Evolutionary conservation across 2,797 vertebrate species (phyloP).

Genomic region (Premnoplex brunnescens): DNA sequence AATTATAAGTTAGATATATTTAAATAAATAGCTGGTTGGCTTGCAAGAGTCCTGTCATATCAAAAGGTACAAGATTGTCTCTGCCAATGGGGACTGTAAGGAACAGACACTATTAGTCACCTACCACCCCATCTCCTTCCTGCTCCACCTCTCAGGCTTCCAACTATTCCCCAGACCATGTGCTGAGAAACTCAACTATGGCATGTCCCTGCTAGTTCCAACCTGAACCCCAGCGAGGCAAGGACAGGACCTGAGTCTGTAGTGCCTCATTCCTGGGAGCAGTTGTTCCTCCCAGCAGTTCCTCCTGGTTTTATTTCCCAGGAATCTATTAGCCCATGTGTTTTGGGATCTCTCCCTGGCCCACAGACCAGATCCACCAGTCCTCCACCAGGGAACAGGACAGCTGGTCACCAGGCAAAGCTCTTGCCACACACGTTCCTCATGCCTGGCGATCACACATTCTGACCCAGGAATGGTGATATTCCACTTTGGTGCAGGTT

Average conservation of each 20-base stretch:
- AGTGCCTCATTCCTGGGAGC: not conserved
- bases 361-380: not conserved
- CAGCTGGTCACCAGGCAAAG: not conserved
- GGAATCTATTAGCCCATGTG: rapidly evolving
- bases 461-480: not conserved
- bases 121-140: not conserved
- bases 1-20: not conserved
- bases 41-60: not conserved
- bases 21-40: slow-evolving; percentile 39
- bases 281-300: not conserved
- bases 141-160: not conserved
- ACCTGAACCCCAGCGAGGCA: not conserved
- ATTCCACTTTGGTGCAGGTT: not conserved
- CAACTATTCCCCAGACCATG: not conserved
- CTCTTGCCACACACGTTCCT: not conserved
- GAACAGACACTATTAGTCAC: not conserved
- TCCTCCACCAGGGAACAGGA: not conserved
- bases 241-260: not conserved
- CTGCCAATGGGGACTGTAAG: not conserved
- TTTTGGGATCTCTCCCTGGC: not conserved
- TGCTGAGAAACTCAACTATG: not conserved
- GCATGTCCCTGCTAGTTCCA: not conserved
- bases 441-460: not conserved
- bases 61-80: slow-evolving; percentile 31
- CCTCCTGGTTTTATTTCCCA: not conserved